These are phyloP conservation scores for Psilopsiagon aurifrons DNA, from an alignment of 2,113 vertebrate species.

Conservation along the genomic window DNA sequence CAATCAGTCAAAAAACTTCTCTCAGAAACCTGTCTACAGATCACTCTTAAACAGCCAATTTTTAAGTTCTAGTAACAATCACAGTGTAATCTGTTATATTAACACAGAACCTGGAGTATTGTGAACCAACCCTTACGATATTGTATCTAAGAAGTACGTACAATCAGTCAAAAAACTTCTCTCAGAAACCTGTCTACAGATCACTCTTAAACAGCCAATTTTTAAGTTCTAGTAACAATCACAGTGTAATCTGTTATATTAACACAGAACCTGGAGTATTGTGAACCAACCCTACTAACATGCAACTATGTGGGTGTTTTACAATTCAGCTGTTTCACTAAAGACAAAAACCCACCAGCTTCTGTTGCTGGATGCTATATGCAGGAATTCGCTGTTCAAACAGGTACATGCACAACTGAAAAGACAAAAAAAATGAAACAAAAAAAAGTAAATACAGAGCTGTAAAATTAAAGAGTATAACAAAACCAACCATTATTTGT, in stretches of 20 bases:
- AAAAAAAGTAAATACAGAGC: neutral
- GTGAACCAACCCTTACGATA: no score
- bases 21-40: neutral
- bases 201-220: neutral
- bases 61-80: neutral
- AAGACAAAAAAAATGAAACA: neutral
- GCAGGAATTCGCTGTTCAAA: slow-evolving; percentile 47
- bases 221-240: neutral
- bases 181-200: neutral
- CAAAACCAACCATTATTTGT: neutral
- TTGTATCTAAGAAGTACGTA: accelerated
- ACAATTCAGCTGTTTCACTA: neutral
- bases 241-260: neutral
- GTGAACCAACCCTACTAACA: neutral
- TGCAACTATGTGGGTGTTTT: neutral
- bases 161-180: neutral
- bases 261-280: neutral
- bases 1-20: neutral
- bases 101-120: neutral
- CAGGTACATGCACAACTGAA: slow-evolving; percentile 34
- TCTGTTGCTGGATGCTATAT: slow-evolving; percentile 23
- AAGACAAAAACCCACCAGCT: slow-evolving; percentile 58
- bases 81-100: neutral
- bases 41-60: neutral
- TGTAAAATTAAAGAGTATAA: neutral